A percentile compares a stretch with the other conserved stretches of the same genome.
These are phyloP conservation scores for Cryptoblepharus egeriae DNA, from an alignment of 2,797 vertebrate genomes.

Conservation along the genomic window DNA sequence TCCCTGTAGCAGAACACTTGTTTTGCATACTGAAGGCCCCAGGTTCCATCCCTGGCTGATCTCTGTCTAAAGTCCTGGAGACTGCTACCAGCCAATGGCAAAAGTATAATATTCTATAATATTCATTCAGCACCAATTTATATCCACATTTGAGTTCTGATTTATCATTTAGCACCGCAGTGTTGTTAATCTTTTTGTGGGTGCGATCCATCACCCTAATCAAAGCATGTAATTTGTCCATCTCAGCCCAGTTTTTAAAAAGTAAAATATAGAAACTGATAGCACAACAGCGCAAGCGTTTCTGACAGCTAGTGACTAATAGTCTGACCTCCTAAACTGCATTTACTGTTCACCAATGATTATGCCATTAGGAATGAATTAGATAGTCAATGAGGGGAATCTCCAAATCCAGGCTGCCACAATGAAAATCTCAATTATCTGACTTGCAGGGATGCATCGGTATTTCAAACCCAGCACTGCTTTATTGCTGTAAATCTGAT, in stretches of 20 bases:
- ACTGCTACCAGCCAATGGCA: no score
- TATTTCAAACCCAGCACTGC: conserved; percentile 54
- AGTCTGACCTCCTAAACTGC: conserved; percentile 77
- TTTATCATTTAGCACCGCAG: neutral
- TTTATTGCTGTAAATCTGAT: conserved; percentile 50
- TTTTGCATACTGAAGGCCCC: no score
- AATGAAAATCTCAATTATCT: conserved; percentile 72
- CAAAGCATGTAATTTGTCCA: conserved; percentile 60
- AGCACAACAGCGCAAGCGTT: conserved; percentile 52
- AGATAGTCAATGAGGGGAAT: conserved; percentile 75
- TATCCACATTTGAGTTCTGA: neutral
- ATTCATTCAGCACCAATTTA: conserved; percentile 46
- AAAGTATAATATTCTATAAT: conserved; percentile 42
- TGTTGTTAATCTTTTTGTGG: conserved; percentile 47
- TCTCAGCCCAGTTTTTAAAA: conserved; percentile 52
- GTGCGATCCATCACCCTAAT: conserved; percentile 46
- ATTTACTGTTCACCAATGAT: conserved; percentile 78
- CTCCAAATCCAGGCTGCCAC: conserved; percentile 73
- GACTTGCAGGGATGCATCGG: conserved; percentile 63
- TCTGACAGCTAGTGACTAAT: conserved; percentile 75
- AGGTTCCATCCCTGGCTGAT: no score
- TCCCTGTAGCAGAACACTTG: no score
- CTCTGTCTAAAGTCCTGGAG: no score
- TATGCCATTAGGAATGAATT: conserved; percentile 80
- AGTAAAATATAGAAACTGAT: conserved; percentile 53